Base-by-base conservation (phyloP, 35 echinoderm and acorn worm species). In the Lytechinus pictus region DNA sequence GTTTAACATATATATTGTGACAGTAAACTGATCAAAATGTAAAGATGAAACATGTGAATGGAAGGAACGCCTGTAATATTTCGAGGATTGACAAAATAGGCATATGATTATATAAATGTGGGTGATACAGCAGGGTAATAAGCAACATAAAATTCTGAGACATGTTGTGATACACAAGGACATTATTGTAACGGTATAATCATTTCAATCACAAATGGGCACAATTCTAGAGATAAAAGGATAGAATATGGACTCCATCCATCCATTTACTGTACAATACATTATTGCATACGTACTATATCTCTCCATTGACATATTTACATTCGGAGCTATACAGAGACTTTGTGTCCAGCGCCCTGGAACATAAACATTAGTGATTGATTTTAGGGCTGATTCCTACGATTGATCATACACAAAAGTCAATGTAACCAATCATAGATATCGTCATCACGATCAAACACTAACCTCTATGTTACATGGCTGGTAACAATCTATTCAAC, bases 281-380 rank as follows among this genome's bases (percentile, higher is more conserved):
- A 33, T 93, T 93, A 93, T 93, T 93, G 92, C 92, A 93, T 93
- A 93, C 92, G 56, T 79, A 24, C 66, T 79, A 24, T 57, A 93
- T 93, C 52, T 93, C 92, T 93, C 92, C 92, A 93, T 93, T 93
- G 52, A 93, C 92, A 93, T 93, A 93, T 93, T 55, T 93, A 93
- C 92, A 93, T 54, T 27, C 28, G 52, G 92, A 93, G 53, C 54
- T 93, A 93, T 93, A 93, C 92, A 93, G 52, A 90, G 52, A 10
- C 88, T 90, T 44, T 44, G 12, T 90, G 88, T 90, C 52, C 52
- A 52, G 52, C 52, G 52, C 52, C 28, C 33, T 44, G 33, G 2
- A 44, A 44, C 33, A 44, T 44, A 44, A 44, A 44, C 33, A 0
- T 44, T 44, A 44, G 33, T 44, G 33, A 44, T 44, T 44, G 33